These are phyloP conservation scores for Megalops atlanticus DNA, from an alignment of 2,113 vertebrate genomes.

Conservation along the genomic window DNA sequence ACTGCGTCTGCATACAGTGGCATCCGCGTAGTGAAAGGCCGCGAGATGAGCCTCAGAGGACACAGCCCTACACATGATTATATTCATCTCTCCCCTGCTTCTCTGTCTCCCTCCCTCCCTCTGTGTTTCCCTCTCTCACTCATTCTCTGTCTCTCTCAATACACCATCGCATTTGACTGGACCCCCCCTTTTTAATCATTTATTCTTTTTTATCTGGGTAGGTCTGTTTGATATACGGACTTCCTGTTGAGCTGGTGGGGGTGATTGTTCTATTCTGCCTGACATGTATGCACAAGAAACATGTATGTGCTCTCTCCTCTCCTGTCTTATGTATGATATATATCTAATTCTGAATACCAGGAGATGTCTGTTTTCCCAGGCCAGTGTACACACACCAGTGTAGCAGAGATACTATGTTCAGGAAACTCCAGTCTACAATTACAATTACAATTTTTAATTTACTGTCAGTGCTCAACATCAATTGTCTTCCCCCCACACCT, in stretches of 20 bases:
- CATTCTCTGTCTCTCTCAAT: background rate
- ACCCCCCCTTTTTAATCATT: conserved; percentile 5
- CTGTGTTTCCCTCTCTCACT: background rate
- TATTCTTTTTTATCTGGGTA: conserved; percentile 7
- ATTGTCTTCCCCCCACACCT: too few species aligned
- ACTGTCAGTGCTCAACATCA: too few species aligned
- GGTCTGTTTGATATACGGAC: background rate
- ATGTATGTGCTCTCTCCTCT: background rate
- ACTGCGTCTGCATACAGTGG: background rate
- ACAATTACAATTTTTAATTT: too few species aligned
- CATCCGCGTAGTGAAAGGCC: conserved; percentile 1
- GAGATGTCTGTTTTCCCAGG: background rate
- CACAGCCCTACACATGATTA: background rate
- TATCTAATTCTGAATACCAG: background rate
- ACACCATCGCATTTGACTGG: background rate
- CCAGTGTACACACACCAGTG: too few species aligned
- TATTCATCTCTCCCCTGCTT: background rate
- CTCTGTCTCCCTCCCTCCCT: background rate
- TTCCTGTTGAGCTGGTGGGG: background rate
- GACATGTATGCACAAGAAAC: background rate
- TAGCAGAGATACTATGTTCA: background rate
- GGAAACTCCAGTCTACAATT: too few species aligned
- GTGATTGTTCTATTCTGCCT: background rate
- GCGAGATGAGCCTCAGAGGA: background rate
- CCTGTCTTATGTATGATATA: background rate